Conservation (phyloP, 1,140 invertebrate genomes). For the Drosophila biarmipes region DNA sequence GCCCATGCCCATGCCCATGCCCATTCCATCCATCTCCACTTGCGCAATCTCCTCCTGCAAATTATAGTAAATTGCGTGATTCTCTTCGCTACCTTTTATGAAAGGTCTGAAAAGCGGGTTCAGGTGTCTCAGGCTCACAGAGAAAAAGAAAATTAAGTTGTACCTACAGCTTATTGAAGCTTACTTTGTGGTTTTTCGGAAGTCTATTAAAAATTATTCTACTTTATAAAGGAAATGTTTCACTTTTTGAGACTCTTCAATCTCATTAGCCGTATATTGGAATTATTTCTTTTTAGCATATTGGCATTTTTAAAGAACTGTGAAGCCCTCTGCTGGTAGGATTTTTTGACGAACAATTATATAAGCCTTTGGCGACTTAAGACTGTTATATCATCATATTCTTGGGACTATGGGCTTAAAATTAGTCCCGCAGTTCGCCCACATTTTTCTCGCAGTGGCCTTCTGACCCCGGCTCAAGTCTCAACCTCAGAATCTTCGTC, state of each 20-base stretch:
- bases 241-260: too few relatives aligned
- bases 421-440: not conserved
- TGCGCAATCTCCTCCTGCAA: slow-evolving; percentile 34
- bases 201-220: too few relatives aligned
- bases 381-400: not conserved
- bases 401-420: not conserved
- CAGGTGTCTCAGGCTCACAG: slow-evolving; percentile 40
- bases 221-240: too few relatives aligned
- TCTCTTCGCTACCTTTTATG: slow-evolving; percentile 54
- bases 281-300: too few relatives aligned
- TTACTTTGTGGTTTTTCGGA: too few relatives aligned
- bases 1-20: too few relatives aligned
- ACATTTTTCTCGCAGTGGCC: slow-evolving; percentile 8
- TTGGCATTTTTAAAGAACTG: too few relatives aligned
- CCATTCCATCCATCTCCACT: slow-evolving; percentile 7
- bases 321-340: too few relatives aligned
- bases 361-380: too few relatives aligned
- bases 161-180: not conserved
- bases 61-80: slow-evolving; percentile 83
- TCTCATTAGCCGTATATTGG: too few relatives aligned
- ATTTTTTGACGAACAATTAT: too few relatives aligned
- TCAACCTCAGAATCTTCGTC: slow-evolving; percentile 12
- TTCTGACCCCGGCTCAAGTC: slow-evolving; percentile 8
- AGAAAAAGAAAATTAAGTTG: slow-evolving; percentile 5
- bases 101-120: slow-evolving; percentile 24